These are phyloP conservation scores for Cololabis saira DNA, from an alignment of 2,113 vertebrate genomes.

Conservation along the genomic window DNA sequence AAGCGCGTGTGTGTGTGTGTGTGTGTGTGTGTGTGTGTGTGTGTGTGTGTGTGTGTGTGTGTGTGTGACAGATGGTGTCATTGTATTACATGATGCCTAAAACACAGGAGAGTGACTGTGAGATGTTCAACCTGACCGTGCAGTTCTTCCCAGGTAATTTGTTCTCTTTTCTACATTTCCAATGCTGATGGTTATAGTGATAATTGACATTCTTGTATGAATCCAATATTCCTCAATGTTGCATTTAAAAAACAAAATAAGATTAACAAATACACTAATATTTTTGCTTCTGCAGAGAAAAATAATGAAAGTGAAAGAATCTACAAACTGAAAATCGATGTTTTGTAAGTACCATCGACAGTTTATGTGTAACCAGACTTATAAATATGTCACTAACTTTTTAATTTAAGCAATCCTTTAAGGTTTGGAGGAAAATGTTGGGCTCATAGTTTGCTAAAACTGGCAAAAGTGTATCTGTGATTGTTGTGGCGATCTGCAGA, in stretches of 20 bases:
- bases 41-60: no score
- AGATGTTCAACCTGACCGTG: conserved; percentile 80
- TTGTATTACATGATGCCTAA: conserved; percentile 81
- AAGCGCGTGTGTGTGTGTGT: no score
- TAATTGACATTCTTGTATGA: background rate
- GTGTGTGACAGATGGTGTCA: conserved; percentile 76
- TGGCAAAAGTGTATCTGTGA: no score
- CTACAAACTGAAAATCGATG: conserved; percentile 56
- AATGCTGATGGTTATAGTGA: background rate
- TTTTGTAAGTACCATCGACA: conserved; percentile 52
- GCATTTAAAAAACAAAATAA: background rate
- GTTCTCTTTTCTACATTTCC: background rate
- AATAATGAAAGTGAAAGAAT: background rate
- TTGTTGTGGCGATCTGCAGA: no score
- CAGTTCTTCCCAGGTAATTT: conserved; percentile 55
- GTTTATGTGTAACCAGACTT: background rate
- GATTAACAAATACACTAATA: background rate
- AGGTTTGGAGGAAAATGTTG: background rate
- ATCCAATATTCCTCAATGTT: background rate
- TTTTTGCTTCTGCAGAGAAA: conserved; percentile 31
- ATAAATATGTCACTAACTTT: background rate
- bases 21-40: no score
- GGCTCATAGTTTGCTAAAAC: no score
- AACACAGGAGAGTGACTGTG: conserved; percentile 75
- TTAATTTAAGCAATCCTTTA: background rate